Conservation (phyloP, 2,888 invertebrate species). For the Pammene fasciana region DNA sequence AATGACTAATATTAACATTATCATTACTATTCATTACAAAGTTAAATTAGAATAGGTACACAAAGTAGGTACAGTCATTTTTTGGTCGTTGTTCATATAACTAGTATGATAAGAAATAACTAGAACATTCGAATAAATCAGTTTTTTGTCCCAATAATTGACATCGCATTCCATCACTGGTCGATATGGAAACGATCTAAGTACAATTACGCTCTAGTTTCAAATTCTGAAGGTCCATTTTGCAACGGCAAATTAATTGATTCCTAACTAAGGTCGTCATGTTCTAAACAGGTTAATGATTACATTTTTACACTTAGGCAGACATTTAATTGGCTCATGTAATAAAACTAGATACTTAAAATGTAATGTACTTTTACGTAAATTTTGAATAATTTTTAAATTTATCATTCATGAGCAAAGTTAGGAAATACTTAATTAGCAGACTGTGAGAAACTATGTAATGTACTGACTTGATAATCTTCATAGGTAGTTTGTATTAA, state of each 20-base stretch:
- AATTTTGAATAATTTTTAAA: conserved; percentile 23
- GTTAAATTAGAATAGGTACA: too few species aligned
- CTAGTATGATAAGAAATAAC: neutral
- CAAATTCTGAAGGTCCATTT: conserved; percentile 31
- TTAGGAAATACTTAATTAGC: conserved; percentile 5
- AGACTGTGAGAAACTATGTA: neutral
- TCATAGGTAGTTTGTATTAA: neutral
- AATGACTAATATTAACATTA: too few species aligned
- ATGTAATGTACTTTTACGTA: conserved; percentile 19
- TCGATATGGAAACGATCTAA: neutral
- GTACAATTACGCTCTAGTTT: conserved; percentile 19
- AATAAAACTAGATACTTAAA: conserved; percentile 29
- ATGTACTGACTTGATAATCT: neutral
- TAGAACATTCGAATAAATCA: conserved; percentile 11
- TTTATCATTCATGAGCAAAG: neutral
- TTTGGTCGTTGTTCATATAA: too few species aligned
- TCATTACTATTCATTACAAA: too few species aligned
- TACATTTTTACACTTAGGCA: conserved; percentile 27
- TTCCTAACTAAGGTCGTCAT: conserved; percentile 36
- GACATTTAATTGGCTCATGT: conserved; percentile 33
- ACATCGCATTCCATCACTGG: conserved; percentile 30
- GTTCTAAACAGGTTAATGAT: conserved; percentile 34
- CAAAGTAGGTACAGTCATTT: too few species aligned
- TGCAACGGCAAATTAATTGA: conserved; percentile 33
- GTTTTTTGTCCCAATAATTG: conserved; percentile 22